A percentile compares a stretch with the other conserved stretches of the same genome.
These are phyloP conservation scores for Marcusenius ussheri DNA, from an alignment of 2,113 vertebrate species.

Conservation along the genomic window DNA sequence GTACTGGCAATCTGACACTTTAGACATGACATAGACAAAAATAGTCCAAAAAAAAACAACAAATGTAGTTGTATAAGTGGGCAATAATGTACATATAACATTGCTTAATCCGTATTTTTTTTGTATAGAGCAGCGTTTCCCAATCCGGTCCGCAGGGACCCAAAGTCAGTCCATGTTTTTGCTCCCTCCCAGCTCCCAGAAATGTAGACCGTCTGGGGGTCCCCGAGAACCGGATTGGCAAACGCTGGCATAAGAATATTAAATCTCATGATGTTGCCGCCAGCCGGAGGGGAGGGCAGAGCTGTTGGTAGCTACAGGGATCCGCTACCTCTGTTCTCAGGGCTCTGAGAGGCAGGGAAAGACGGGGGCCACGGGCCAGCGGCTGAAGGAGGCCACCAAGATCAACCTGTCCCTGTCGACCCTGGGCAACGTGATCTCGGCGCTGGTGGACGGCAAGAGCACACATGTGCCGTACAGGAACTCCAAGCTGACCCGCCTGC, in stretches of 20 bases:
- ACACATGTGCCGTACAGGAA: slow-evolving; percentile 97
- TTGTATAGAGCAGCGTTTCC: neutral
- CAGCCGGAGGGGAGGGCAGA: neutral
- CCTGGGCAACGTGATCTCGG: slow-evolving; percentile 96
- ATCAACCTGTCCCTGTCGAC: slow-evolving; percentile 96
- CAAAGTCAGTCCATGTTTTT: neutral
- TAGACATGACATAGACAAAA: neutral
- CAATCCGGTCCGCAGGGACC: neutral
- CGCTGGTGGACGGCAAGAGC: slow-evolving; percentile 94
- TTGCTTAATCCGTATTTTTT: neutral
- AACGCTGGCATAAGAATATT: neutral
- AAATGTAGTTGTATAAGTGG: neutral
- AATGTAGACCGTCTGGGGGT: neutral
- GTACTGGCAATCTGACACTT: neutral
- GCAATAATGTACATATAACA: neutral
- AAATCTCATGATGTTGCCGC: neutral
- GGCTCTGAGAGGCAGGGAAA: slow-evolving; percentile 96
- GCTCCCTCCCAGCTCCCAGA: neutral
- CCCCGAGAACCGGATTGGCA: neutral
- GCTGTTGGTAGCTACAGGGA: neutral
- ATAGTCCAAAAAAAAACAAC: neutral
- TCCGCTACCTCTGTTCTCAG: slow-evolving; percentile 47
- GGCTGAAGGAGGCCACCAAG: slow-evolving; percentile 95
- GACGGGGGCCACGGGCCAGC: slow-evolving; percentile 93
- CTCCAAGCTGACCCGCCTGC: slow-evolving; percentile 89